Evolutionary conservation across 2,797 vertebrate species (phyloP), one percentile per base, ranked within the genome.

Genomic region (Chloroceryle inda): DNA sequence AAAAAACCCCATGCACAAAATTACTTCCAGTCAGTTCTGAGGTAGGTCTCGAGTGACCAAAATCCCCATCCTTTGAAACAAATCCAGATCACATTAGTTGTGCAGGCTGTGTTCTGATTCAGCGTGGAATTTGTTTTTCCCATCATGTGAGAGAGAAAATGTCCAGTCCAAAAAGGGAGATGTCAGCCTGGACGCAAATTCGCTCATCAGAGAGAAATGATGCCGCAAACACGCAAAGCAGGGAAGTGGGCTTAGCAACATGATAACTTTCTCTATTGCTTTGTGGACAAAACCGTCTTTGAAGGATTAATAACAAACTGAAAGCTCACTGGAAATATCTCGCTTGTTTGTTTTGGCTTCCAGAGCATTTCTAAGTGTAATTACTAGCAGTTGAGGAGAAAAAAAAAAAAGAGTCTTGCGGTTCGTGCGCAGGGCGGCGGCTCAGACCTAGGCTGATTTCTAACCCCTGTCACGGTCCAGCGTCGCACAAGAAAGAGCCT

Each of bases 321-420:
- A 89, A 63, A 92, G 88, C 85, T 89, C 89, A 10, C 82, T 96
- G 91, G 89, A 89, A 95, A 92, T 44, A 15, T 64, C 82, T 61
- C 4, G 1, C 58, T 40, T 91, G 93, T 93, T 95, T 96, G 73
- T 91, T 94, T 96, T 97, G 96, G 94, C 95, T 84, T 4, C 52
- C 91, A 64, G 87, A 91, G 87, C 68, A 58, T 64, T 64, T 68
- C 69, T 9, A 38, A 91, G 68, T 42, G 88, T 33, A 77, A 92
- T 95, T 81, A 77, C 64, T 23, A 56, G 89, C 91, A 59, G 89
- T 16, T 55, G 92, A 78, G 67, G 69, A 4, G 77, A 78, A 53
- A 53, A 18, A 53, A 27, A 49, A 49, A 13, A 10, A 38, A 69
- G 13, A 16, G 9, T 67, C 62, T 16, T 12, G 83, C 6, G 85